A percentile compares a stretch with the other conserved stretches of the same genome.
These are phyloP conservation scores for Varanus komodoensis DNA, from an alignment of 2,113 vertebrate species.

Conservation along the genomic window DNA sequence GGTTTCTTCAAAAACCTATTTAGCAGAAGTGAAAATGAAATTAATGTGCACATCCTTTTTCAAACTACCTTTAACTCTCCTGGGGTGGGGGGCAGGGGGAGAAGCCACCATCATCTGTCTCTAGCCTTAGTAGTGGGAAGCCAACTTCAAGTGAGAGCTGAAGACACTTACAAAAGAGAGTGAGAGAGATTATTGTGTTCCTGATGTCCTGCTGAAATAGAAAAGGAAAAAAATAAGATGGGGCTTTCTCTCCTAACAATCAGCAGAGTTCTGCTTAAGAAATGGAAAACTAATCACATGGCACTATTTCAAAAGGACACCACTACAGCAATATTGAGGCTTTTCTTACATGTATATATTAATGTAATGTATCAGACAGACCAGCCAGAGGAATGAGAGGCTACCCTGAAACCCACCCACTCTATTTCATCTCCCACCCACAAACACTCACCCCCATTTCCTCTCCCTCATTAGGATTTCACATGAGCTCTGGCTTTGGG, in stretches of 20 bases:
- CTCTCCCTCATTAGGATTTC: conserved; percentile 29
- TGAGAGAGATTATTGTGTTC: neutral
- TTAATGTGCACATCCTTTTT: neutral
- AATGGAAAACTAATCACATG: neutral
- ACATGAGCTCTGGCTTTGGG: conserved; percentile 42
- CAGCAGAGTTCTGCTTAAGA: neutral
- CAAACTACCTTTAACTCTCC: neutral
- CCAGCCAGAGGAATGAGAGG: neutral
- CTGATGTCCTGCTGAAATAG: neutral
- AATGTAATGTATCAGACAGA: neutral
- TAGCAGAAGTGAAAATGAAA: neutral
- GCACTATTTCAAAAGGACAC: neutral
- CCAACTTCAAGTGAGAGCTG: neutral
- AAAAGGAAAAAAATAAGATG: neutral
- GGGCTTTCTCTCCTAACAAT: neutral
- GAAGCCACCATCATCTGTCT: neutral
- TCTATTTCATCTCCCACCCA: neutral
- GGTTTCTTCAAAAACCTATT: neutral
- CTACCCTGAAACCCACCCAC: neutral
- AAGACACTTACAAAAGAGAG: neutral
- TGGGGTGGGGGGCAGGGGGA: rapidly evolving
- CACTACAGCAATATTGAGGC: neutral
- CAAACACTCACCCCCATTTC: neutral
- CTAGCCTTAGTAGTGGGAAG: neutral
- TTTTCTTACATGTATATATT: neutral